Base-by-base conservation (phyloP, 2,888 invertebrate species). In the Cryptus armator region DNA sequence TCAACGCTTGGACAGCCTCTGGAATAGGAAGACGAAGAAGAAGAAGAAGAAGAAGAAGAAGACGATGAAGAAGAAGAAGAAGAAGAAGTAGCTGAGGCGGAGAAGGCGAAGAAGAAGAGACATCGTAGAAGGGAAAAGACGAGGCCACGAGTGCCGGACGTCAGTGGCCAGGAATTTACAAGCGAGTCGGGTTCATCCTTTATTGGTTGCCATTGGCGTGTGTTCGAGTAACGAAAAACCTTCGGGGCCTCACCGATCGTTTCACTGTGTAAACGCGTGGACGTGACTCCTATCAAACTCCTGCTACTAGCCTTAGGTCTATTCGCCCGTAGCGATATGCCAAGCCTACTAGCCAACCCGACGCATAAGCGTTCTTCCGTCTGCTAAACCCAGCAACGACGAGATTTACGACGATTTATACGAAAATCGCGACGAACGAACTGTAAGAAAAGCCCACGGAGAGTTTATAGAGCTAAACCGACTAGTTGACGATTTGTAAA, bases 1-100 rank as follows among this genome's bases (percentile, higher is more conserved):
- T 87, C 87, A 84, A 48, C 67, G 82, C 2, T 24, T 66, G 83
- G 76, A 78, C 67, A 68, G 75, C 62, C 83, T 68, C 77, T 66
- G 74, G 71, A 77, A 68, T 56, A 70, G 72, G 78, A 87, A 75
- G 77, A 86, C 56, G 74, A 64, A 78, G 80, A 70, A 46, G 68
- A 53, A 75, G 19, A 24, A 64, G 56, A 29, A 68, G 78, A 80
- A 80, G 66, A 37, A 0, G 37, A 37, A 1, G 80, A 68, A 44
- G 68, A 53, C 71, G 19, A 32, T 56, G 53, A 37, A 68, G 77
- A 80, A 1, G 80, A 68, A 44, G 68, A 53, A 75, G 19, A 32
- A 64, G 53, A 37, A 68, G 77, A 80, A 79, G 66, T 70, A 46
- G 74, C 62, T 66, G 24, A 19, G 24, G 10, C 56, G 7, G 56